These are phyloP conservation scores for Limulus polyphemus DNA, from an alignment of 2,888 invertebrate genomes.

Conservation along the genomic window DNA sequence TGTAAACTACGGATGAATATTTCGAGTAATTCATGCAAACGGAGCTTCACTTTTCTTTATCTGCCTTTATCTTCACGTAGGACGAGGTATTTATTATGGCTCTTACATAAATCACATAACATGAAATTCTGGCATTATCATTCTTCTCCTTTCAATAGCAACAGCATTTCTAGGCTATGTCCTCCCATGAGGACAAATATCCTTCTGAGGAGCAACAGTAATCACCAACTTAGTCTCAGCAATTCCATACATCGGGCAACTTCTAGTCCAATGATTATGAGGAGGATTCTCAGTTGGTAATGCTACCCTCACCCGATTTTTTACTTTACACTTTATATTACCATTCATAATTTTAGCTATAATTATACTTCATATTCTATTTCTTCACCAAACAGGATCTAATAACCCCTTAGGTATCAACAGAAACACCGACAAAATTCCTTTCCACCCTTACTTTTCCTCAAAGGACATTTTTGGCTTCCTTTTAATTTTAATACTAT, in stretches of 20 bases:
- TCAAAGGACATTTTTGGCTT: conserved; percentile 51
- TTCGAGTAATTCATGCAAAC: too few species aligned
- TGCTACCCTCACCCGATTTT: conserved; percentile 62
- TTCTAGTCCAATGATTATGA: conserved; percentile 57
- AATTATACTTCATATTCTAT: conserved; percentile 51
- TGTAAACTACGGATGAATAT: too few species aligned
- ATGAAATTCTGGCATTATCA: not conserved
- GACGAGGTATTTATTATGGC: too few species aligned
- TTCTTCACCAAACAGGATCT: conserved; percentile 54
- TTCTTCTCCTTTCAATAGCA: conserved; percentile 29
- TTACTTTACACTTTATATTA: conserved; percentile 56
- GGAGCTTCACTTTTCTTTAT: too few species aligned
- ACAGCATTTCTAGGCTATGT: conserved; percentile 66
- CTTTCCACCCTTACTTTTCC: conserved; percentile 53
- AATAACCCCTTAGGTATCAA: conserved; percentile 53
- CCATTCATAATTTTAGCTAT: conserved; percentile 53
- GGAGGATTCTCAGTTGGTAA: conserved; percentile 61
- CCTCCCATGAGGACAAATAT: conserved; percentile 30
- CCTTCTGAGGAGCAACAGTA: conserved; percentile 57
- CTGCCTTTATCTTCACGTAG: too few species aligned
- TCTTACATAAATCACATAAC: too few species aligned
- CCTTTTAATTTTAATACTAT: conserved; percentile 44
- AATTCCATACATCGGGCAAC: conserved; percentile 52
- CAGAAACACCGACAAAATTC: conserved; percentile 53
- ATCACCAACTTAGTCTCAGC: conserved; percentile 62